phyloP scores from a whole-genome alignment of 1,140 invertebrate genomes.

The Macrocentrus cingulum region DNA sequence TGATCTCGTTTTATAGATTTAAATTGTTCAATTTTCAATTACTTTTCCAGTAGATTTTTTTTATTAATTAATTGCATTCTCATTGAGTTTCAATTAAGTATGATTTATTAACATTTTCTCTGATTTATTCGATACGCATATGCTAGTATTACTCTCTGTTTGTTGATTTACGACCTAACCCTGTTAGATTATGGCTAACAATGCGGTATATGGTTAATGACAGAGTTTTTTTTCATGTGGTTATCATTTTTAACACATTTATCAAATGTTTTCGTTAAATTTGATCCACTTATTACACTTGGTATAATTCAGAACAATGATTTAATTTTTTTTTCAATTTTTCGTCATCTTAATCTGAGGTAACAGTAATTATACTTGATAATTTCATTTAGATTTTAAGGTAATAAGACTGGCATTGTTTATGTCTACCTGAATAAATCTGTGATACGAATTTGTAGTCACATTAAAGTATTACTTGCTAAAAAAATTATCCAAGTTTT shows the following conservation, averaged over 20 bases:
- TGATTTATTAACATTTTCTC: not conserved
- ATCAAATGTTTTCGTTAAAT: conserved; percentile 34
- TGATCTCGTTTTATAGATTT: no score
- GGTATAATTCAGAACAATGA: not conserved
- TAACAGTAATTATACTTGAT: not conserved
- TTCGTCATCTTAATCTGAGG: no score
- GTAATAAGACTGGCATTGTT: conserved; percentile 46
- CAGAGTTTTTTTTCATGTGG: conserved; percentile 32
- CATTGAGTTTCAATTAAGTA: no score
- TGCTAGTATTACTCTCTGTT: not conserved
- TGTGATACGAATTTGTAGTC: conserved; percentile 54
- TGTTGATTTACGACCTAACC: conserved; percentile 34
- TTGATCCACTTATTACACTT: conserved; percentile 20
- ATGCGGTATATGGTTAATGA: conserved; percentile 38
- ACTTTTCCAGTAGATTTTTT: no score
- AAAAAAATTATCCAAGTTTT: conserved; percentile 15
- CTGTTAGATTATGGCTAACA: conserved; percentile 47
- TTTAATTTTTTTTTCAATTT: conserved; percentile 2
- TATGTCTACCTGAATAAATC: conserved; percentile 53
- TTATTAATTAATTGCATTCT: no score
- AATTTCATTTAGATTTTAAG: conserved; percentile 20
- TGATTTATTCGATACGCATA: not conserved
- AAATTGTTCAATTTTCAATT: no score
- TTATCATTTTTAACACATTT: no score
- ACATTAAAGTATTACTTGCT: conserved; percentile 27